These are phyloP conservation scores for Atlantisia rogersi DNA, from an alignment of 2,113 vertebrate species.

Conservation along the genomic window DNA sequence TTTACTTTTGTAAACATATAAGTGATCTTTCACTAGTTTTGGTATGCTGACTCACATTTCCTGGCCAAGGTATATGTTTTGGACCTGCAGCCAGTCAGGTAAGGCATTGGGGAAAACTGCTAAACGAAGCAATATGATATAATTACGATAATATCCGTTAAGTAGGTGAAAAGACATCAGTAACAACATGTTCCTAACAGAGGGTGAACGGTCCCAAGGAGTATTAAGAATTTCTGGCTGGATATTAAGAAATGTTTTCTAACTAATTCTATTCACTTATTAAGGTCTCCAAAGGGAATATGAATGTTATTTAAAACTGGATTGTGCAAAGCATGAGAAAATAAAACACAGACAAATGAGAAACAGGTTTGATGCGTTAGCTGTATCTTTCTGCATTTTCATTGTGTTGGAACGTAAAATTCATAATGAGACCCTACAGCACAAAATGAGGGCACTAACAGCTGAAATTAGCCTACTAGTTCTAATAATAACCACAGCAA, in stretches of 20 bases:
- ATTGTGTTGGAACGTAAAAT: neutral
- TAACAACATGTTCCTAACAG: conserved; percentile 44
- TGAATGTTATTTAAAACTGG: conserved; percentile 52
- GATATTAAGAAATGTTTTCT: conserved; percentile 42
- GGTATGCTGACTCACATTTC: neutral
- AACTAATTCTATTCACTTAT: neutral
- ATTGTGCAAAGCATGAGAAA: conserved; percentile 16
- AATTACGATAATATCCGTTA: neutral
- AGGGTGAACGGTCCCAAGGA: conserved; percentile 3
- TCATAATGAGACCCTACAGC: neutral
- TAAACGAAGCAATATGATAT: neutral
- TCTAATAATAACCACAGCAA: neutral
- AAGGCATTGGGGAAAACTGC: neutral
- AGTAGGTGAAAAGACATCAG: neutral
- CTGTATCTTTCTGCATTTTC: neutral
- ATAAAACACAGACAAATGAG: conserved; percentile 36
- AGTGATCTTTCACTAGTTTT: neutral
- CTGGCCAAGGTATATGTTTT: neutral
- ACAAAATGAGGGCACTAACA: neutral
- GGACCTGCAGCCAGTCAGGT: neutral
- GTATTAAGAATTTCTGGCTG: conserved; percentile 43
- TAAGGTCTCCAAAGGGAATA: conserved; percentile 18
- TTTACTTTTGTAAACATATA: neutral
- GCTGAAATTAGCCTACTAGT: neutral
- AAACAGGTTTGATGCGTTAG: neutral